Percentiles rank a stretch among this genome's conserved stretches.
These are phyloP conservation scores for Pecten maximus DNA, from an alignment of 2,888 invertebrate species.

Conservation along the genomic window DNA sequence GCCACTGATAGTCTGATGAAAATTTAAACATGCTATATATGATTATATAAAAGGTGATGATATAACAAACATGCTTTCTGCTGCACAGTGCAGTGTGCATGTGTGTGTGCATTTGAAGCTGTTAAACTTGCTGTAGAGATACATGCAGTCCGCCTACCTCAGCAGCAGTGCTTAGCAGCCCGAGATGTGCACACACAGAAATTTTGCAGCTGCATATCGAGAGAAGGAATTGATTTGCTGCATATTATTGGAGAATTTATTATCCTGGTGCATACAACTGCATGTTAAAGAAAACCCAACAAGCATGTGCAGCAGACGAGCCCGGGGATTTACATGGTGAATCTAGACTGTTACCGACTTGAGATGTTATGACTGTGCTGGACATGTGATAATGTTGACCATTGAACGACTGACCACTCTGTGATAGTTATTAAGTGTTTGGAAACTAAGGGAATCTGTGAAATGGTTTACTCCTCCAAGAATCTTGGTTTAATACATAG, in stretches of 20 bases:
- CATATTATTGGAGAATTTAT: constrained; percentile 29
- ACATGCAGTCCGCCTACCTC: background rate
- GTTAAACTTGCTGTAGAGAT: constrained; percentile 4
- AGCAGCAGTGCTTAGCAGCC: background rate
- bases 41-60: background rate
- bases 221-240: constrained; percentile 35
- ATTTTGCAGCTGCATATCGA: constrained; percentile 33
- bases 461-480: background rate
- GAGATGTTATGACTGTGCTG: background rate
- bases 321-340: background rate
- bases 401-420: background rate
- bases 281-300: constrained; percentile 20
- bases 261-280: constrained; percentile 28
- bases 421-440: background rate
- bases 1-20: background rate
- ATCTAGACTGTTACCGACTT: background rate
- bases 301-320: background rate
- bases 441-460: background rate
- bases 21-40: background rate
- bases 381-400: background rate
- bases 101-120: background rate
- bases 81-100: constrained; percentile 18
- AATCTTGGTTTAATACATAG: background rate
- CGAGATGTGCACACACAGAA: background rate
- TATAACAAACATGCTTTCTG: background rate